A percentile compares a stretch with the other conserved stretches of the same genome.
phyloP scores from a whole-genome alignment of 2,113 vertebrate genomes.

The Numenius arquata region DNA sequence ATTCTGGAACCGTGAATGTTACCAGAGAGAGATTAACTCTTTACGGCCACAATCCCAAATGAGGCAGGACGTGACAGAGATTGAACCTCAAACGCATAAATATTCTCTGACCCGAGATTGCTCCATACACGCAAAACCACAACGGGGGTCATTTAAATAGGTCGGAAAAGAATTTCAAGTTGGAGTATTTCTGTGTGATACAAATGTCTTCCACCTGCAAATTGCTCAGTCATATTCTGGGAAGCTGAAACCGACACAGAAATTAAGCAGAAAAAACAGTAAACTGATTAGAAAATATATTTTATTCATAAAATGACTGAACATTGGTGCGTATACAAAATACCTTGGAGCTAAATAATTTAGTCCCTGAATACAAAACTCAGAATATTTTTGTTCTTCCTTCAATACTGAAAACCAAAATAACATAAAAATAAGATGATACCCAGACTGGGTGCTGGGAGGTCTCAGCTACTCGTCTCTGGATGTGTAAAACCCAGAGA shows the following conservation, averaged over 20 bases:
- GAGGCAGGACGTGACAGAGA: neutral
- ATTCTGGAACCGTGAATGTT: neutral
- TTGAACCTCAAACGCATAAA: neutral
- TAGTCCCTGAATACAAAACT: neutral
- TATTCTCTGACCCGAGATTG: neutral
- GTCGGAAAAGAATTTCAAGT: neutral
- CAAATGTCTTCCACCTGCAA: neutral
- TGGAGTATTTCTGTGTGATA: neutral
- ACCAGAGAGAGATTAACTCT: neutral
- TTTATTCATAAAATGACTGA: conserved; percentile 46
- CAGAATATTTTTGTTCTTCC: neutral
- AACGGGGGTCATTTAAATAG: neutral
- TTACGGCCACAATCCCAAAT: neutral
- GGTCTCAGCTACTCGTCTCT: neutral
- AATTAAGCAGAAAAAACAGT: neutral
- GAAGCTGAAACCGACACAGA: neutral
- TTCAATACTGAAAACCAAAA: neutral
- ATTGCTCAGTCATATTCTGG: neutral
- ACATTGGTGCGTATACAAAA: neutral
- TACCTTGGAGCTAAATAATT: neutral
- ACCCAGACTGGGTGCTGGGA: neutral
- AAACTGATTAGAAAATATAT: neutral
- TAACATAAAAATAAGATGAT: neutral
- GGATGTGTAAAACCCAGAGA: neutral
- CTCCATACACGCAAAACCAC: neutral